phyloP scores from a whole-genome alignment of 2,888 invertebrate genomes.

The Iphiclides podalirius region DNA sequence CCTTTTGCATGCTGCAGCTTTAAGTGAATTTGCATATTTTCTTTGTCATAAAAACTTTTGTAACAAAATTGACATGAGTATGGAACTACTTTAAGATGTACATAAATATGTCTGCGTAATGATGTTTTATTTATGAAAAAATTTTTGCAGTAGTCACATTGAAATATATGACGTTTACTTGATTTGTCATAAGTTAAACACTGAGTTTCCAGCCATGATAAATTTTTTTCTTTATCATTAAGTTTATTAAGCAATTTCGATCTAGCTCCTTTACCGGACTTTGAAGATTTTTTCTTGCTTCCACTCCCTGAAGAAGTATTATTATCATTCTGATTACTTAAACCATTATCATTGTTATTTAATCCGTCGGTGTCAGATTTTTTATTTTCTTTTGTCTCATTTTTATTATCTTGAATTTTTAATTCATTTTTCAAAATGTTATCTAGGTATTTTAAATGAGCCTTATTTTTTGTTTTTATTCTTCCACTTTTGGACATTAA shows the following conservation, averaged over 20 bases:
- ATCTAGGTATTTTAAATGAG: conserved; percentile 49
- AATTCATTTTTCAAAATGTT: conserved; percentile 62
- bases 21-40: conserved; percentile 83
- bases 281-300: conserved; percentile 25
- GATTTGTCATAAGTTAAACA: conserved; percentile 9
- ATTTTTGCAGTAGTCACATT: conserved; percentile 83
- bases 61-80: conserved; percentile 82
- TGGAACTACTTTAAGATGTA: conserved; percentile 83
- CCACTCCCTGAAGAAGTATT: conserved; percentile 24
- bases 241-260: conserved; percentile 29
- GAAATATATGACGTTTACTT: conserved; percentile 33
- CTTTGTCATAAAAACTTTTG: conserved; percentile 82
- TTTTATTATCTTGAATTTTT: conserved; percentile 43
- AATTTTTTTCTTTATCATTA: not conserved
- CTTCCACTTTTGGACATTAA: conserved; percentile 42
- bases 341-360: conserved; percentile 73
- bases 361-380: conserved; percentile 32
- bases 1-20: conserved; percentile 75
- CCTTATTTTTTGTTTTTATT: conserved; percentile 31
- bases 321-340: conserved; percentile 48
- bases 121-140: conserved; percentile 83
- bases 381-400: conserved; percentile 25
- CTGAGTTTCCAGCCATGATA: conserved; percentile 18
- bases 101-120: conserved; percentile 83
- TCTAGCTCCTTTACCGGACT: conserved; percentile 26